Evolutionary conservation across 2,113 vertebrate genomes (phyloP), one percentile per base, ranked within the genome.

Genomic region (Mionectes macconnelli): DNA sequence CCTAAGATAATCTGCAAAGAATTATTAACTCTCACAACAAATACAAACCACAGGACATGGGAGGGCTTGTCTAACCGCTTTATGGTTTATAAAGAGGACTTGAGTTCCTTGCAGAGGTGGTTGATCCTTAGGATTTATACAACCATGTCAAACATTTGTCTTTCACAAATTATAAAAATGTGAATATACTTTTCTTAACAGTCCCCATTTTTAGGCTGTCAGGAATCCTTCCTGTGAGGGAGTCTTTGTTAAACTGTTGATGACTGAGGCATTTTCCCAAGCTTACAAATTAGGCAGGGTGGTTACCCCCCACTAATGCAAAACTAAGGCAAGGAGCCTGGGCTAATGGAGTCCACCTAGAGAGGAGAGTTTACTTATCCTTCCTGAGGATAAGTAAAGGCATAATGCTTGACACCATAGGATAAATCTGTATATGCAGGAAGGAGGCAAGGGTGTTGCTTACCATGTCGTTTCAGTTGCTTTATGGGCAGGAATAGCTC

Each of bases 231-330:
- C 7, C 42, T 77, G 8, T 52, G 40, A 52, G 30, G 22, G 44
- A 73, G 60, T 25, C 44, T 64, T 84, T 64, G 37, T 15, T 74
- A 56, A 77, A 62, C n/a, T 60, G 40, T 19, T 84, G 9, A 2
- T 49, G 53, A 33, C 15, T 16, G 35, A 84, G 39, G 14, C 3
- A 0, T 87, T 79, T 84, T 84, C 50, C 53, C 87, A 25, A 63
- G 44, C 35, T 63, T 78, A 40, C 3, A 45, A 28, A 47, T 57
- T 74, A 40, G 4, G 9, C 37, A 28, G 35, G 14, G 6, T 63
- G 40, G 3, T 4, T 28, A 27, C 6, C 10, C 2, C 7, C 1
- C 5, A 3, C 19, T 37, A 28, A 35, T 53, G 42, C 31, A 56
- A 76, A 76, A 35, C 6, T 50, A 73, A 66, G 31, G 24, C 77